Base-by-base conservation (phyloP, 2,113 vertebrate genomes). In the Pleuronectes platessa region DNA sequence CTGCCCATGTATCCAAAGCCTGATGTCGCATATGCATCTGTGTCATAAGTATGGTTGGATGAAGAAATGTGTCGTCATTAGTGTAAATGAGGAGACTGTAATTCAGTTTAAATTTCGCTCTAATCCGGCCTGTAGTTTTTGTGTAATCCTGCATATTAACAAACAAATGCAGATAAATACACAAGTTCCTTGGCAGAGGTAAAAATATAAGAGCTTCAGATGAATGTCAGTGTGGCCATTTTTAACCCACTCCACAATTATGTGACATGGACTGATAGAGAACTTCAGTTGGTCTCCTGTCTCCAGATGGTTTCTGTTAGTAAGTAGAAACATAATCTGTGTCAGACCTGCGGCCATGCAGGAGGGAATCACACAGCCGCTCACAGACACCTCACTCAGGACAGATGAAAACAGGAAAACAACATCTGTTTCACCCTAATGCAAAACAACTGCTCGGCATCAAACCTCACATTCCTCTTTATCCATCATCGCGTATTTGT, bases 291-390 rank as follows among this genome's bases (percentile, higher is more conserved):
- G 37, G 70, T 37, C 40, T 31, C 68, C 37, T 35, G 81, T 77
- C 76, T 85, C 79, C 91, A 92, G 84, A 81, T 61, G 89, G 90
- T 93, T 94, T 87, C 74, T 37, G 85, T 93, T 92, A 92, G 75
- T 24, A 14, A 74, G 79, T 66, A 67, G 71, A 90, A 93, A 93
- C 86, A 89, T 78, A 77, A 61, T 35, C 69, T 61, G 64, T 76
- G 74, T 61, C 74, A 61, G 77, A 79, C 78, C 80, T 74, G 61
- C 73, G 85, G 82, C 78, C 68, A 62, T 79, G 31, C 31, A 31
- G 83, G 79, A 84, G 84, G 87, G 86, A 53, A 76, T 85, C 82
- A 74, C 68, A 63, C 82, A 27, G 27, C 31, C 31, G 31, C 31
- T 31, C 31, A 31, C 31, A 81, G 53, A 82, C 85, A 68, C 79